Percentiles rank a stretch among this genome's conserved stretches.
These are phyloP conservation scores for Gyps fulvus DNA, from an alignment of 2,113 vertebrate species.

Conservation along the genomic window DNA sequence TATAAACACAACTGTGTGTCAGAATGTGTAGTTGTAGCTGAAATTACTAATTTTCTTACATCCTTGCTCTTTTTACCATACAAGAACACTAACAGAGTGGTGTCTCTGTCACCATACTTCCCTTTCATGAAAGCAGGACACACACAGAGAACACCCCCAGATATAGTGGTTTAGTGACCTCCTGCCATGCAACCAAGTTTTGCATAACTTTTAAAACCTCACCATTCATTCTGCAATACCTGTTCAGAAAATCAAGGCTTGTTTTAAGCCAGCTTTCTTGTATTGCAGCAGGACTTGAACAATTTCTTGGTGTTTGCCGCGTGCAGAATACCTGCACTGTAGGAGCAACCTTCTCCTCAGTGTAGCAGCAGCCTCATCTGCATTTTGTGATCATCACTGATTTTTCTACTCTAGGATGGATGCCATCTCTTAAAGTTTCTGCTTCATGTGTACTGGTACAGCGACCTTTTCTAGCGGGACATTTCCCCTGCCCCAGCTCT, in stretches of 20 bases:
- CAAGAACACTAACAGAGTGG: not conserved
- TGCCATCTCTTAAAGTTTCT: not conserved
- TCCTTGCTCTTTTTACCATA: not conserved
- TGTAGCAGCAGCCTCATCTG: not conserved
- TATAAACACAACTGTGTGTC: not conserved
- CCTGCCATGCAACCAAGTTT: accelerated
- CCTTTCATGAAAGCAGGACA: not conserved
- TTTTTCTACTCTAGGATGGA: not conserved
- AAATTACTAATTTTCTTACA: not conserved
- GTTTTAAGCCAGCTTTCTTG: not conserved
- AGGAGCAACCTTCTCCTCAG: not conserved
- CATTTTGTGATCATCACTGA: accelerated
- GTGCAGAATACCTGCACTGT: accelerated
- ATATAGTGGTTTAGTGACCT: not conserved
- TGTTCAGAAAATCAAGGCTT: not conserved
- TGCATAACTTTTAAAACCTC: not conserved
- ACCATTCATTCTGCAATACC: not conserved
- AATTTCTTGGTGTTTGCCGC: not conserved
- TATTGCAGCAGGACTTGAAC: not conserved
- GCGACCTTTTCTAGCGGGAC: not conserved
- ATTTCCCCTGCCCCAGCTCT: not conserved
- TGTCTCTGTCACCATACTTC: not conserved
- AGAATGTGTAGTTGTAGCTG: not conserved
- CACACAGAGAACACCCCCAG: not conserved
- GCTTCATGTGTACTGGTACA: not conserved